phyloP scores from a whole-genome alignment of 2,888 invertebrate genomes.

The Lasioglossum calceatum region DNA sequence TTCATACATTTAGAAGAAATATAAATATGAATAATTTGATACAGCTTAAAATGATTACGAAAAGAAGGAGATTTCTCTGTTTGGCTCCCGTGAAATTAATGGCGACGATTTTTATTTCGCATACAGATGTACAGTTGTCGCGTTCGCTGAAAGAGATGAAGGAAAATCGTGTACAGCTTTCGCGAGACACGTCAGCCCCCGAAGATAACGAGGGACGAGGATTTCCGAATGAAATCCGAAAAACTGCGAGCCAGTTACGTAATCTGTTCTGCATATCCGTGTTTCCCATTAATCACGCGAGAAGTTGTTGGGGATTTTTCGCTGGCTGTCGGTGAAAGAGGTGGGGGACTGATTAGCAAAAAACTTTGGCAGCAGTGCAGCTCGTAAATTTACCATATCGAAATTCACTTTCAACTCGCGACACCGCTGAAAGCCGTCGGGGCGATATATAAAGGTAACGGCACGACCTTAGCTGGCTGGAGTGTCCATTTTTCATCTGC shows the following conservation, averaged over 20 bases:
- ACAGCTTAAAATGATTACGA: neutral
- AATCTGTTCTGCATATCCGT: neutral
- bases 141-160: neutral
- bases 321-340: neutral
- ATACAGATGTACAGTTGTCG: neutral
- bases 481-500: constrained; percentile 57
- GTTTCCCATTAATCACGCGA: neutral
- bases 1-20: no score
- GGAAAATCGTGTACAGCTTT: neutral
- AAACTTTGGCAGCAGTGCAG: neutral
- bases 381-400: constrained; percentile 38
- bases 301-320: neutral
- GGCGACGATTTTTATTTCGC: neutral
- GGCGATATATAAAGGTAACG: constrained; percentile 47
- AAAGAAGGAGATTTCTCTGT: neutral
- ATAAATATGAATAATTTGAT: no score
- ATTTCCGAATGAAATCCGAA: neutral
- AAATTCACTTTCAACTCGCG: constrained; percentile 41
- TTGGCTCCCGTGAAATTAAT: neutral
- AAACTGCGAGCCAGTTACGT: neutral
- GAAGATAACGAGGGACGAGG: neutral
- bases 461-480: constrained; percentile 25
- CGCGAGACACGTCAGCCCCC: neutral
- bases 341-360: constrained; percentile 15
- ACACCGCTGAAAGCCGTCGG: constrained; percentile 24